A percentile compares a stretch with the other conserved stretches of the same genome.
Evolutionary conservation across 92 coral and sea anemone species (phyloP).

Genomic region (Siderastrea siderea): DNA sequence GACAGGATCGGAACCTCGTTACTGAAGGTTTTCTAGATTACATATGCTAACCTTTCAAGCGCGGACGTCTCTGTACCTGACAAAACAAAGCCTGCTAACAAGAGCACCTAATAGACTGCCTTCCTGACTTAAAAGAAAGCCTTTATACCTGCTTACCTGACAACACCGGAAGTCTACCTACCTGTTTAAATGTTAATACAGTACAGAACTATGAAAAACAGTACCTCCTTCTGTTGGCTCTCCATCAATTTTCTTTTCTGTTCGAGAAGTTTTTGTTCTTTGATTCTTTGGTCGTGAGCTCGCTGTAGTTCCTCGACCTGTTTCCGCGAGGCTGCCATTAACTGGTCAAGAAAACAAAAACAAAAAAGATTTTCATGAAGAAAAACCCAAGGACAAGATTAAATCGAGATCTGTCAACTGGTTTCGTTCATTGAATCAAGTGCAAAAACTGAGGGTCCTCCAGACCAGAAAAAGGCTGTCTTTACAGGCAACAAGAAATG

Average conservation of each 20-base stretch:
- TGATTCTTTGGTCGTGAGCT: slow-evolving; percentile 80
- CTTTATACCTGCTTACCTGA: too few relatives aligned
- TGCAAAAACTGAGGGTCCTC: too few relatives aligned
- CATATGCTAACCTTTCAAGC: too few relatives aligned
- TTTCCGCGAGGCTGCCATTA: slow-evolving; percentile 80
- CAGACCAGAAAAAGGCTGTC: too few relatives aligned
- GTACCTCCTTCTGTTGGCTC: slow-evolving; percentile 73
- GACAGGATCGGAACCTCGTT: too few relatives aligned
- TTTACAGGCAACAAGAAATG: too few relatives aligned
- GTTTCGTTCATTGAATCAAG: too few relatives aligned
- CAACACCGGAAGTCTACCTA: neutral
- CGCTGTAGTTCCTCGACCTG: slow-evolving; percentile 85
- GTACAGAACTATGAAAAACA: neutral
- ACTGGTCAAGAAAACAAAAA: slow-evolving; percentile 43
- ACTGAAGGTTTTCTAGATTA: too few relatives aligned
- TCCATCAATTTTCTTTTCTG: slow-evolving; percentile 59
- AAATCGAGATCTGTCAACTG: too few relatives aligned
- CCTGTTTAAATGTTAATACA: neutral
- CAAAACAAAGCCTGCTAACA: neutral
- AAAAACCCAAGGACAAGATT: neutral
- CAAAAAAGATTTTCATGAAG: neutral
- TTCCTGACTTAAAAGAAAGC: too few relatives aligned
- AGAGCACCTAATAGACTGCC: neutral
- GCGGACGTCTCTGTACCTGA: neutral
- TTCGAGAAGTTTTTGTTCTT: slow-evolving; percentile 73